Evolutionary conservation across 2,113 vertebrate species (phyloP).

Genomic region (Castor canadensis): DNA sequence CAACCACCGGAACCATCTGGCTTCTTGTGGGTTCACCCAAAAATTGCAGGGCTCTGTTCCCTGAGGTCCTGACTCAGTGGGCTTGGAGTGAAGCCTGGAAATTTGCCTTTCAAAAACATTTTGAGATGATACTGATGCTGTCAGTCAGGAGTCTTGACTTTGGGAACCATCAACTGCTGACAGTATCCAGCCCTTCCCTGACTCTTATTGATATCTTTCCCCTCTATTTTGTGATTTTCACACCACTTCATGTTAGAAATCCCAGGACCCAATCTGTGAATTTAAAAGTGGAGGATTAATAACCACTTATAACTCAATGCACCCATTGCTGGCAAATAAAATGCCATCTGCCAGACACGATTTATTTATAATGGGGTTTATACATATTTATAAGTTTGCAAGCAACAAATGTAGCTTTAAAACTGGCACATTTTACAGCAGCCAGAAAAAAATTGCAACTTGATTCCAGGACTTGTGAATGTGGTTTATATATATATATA

Average conservation of each 20-base stretch:
- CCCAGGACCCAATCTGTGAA: neutral
- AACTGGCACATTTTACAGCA: slow-evolving; percentile 68
- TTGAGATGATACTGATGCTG: neutral
- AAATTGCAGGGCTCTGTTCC: neutral
- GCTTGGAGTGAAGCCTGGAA: neutral
- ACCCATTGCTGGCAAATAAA: slow-evolving; percentile 60
- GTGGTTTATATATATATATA: neutral
- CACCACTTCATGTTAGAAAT: neutral
- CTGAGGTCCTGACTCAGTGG: neutral
- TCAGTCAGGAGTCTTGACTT: neutral
- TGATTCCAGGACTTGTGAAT: slow-evolving; percentile 39
- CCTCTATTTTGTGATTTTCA: neutral
- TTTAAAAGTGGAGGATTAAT: slow-evolving; percentile 57
- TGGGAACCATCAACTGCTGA: neutral
- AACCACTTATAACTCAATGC: slow-evolving; percentile 36
- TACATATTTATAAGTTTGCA: slow-evolving; percentile 76
- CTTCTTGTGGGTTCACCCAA: neutral
- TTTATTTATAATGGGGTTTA: slow-evolving; percentile 73
- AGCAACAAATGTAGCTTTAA: slow-evolving; percentile 70
- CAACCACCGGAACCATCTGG: neutral
- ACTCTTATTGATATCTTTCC: neutral
- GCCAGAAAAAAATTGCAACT: slow-evolving; percentile 68
- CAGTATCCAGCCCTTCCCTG: neutral
- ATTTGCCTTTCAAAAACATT: neutral
- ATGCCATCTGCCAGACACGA: slow-evolving; percentile 64